Conservation (phyloP, 2,888 invertebrate species). For the Linyphia triangularis region DNA sequence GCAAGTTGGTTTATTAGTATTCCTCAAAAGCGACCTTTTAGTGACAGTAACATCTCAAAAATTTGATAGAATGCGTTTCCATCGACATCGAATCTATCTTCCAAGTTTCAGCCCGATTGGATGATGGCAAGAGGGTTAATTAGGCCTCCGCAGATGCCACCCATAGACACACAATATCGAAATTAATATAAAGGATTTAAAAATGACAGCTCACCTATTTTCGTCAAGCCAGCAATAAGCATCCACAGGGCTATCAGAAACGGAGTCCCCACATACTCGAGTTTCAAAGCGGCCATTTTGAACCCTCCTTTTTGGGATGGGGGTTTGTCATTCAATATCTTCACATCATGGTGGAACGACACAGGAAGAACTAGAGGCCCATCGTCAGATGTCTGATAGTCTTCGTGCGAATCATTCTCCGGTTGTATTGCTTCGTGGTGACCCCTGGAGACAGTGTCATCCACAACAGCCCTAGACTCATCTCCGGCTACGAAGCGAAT, state of each 20-base stretch:
- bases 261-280: slow-evolving; percentile 78
- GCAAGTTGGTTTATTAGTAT: too few relatives aligned
- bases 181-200: too few relatives aligned
- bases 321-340: slow-evolving; percentile 49
- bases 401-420: slow-evolving; percentile 65
- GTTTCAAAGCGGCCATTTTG: slow-evolving; percentile 56
- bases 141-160: too few relatives aligned
- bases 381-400: slow-evolving; percentile 24
- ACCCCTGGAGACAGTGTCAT: slow-evolving; percentile 60
- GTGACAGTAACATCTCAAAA: too few relatives aligned
- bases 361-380: slow-evolving; percentile 71
- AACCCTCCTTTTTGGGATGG: slow-evolving; percentile 41
- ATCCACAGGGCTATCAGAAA: slow-evolving; percentile 81
- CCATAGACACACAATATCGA: too few relatives aligned
- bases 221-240: slow-evolving; percentile 81
- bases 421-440: slow-evolving; percentile 72
- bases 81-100: too few relatives aligned
- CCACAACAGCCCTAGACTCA: slow-evolving; percentile 67
- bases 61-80: too few relatives aligned
- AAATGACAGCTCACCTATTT: slow-evolving; percentile 82
- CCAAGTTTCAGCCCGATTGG: too few relatives aligned
- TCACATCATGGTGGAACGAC: slow-evolving; percentile 58
- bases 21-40: too few relatives aligned
- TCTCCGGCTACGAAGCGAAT: slow-evolving; percentile 2
- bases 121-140: too few relatives aligned